Evolutionary conservation across 2,113 vertebrate species (phyloP).

Genomic region (Ceyx cyanopectus): DNA sequence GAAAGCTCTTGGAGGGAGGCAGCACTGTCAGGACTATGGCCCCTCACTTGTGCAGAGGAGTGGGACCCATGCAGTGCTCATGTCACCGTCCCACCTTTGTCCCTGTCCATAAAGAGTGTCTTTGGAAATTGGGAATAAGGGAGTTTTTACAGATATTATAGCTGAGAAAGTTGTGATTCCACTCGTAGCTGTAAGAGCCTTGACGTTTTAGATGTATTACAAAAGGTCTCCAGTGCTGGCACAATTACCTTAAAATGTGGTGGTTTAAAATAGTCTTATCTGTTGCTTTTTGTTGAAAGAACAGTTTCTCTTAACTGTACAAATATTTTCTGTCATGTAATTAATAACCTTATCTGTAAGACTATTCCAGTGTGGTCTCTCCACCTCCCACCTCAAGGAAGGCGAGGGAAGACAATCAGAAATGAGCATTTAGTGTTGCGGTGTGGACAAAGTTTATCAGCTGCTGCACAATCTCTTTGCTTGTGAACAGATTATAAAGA

Average conservation of each 20-base stretch:
- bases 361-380: background rate
- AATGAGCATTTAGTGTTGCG: background rate
- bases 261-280: conserved; percentile 1
- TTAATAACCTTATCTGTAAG: conserved; percentile 6
- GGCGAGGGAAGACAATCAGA: background rate
- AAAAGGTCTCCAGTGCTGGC: background rate
- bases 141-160: background rate
- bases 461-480: background rate
- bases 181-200: background rate
- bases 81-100: background rate
- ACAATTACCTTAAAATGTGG: background rate
- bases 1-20: background rate
- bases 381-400: background rate
- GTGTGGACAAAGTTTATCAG: background rate
- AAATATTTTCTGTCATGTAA: conserved; percentile 12
- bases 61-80: background rate
- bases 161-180: background rate
- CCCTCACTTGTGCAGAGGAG: background rate
- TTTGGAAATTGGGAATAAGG: background rate
- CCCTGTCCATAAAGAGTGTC: background rate
- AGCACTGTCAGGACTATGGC: background rate
- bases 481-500: background rate
- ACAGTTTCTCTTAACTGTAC: background rate
- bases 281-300: conserved; percentile 14
- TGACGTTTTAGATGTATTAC: background rate